Evolutionary conservation across 2,888 invertebrate species (phyloP).

Genomic region (Trissolcus japonicus): DNA sequence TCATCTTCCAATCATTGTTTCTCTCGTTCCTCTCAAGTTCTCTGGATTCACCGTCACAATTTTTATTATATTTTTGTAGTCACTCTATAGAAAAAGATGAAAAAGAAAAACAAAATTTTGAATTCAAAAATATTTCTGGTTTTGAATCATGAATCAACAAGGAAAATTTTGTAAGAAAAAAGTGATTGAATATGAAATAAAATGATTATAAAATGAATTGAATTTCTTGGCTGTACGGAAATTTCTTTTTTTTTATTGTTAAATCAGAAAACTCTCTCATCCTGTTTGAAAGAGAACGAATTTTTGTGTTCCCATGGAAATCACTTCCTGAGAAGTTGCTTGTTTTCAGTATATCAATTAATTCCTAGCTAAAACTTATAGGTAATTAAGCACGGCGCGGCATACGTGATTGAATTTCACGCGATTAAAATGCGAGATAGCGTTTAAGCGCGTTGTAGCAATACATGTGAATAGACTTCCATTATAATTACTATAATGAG

Average conservation of each 20-base stretch:
- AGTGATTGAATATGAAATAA: no score
- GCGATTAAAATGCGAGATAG: slow-evolving; percentile 32
- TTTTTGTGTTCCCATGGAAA: not conserved
- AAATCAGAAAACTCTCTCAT: slow-evolving; percentile 15
- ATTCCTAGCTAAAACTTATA: slow-evolving; percentile 20
- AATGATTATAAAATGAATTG: no score
- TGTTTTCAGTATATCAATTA: slow-evolving; percentile 25
- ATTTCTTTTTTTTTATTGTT: not conserved
- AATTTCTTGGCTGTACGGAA: no score
- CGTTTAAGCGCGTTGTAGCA: slow-evolving; percentile 15
- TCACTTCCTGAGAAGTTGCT: slow-evolving; percentile 12
- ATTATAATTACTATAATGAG: slow-evolving; percentile 31
- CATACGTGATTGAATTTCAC: slow-evolving; percentile 48
- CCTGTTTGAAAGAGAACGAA: not conserved
- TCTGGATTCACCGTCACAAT: no score
- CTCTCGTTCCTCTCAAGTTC: slow-evolving; percentile 33
- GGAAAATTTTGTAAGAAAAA: no score
- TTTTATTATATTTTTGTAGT: no score
- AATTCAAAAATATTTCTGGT: no score
- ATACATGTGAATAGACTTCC: slow-evolving; percentile 12
- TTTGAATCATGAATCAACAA: no score
- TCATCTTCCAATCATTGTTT: slow-evolving; percentile 48
- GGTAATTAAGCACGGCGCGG: slow-evolving; percentile 30
- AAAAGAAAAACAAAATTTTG: no score
- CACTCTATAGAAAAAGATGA: no score